phyloP scores from a whole-genome alignment of 2,888 invertebrate species.

The Troides oblongomaculatus region DNA sequence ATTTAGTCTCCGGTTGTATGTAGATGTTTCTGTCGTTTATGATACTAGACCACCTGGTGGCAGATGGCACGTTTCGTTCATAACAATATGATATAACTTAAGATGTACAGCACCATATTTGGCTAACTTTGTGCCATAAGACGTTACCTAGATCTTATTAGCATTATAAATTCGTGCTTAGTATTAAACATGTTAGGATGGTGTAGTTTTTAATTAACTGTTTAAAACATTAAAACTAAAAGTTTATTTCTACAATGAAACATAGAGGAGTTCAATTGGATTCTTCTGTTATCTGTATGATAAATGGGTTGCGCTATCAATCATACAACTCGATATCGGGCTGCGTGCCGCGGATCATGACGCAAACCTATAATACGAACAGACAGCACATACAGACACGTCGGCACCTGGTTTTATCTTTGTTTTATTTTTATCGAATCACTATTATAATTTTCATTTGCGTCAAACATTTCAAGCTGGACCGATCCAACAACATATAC shows the following conservation, averaged over 20 bases:
- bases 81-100: not conserved
- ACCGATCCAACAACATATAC: too few species aligned
- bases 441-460: not conserved
- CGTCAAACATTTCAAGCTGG: too few species aligned
- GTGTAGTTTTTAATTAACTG: not conserved
- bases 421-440: slow-evolving; percentile 24
- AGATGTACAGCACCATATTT: not conserved
- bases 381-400: slow-evolving; percentile 39
- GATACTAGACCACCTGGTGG: too few species aligned
- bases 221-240: not conserved
- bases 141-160: not conserved
- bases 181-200: not conserved
- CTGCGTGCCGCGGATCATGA: slow-evolving; percentile 31
- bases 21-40: too few species aligned
- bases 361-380: slow-evolving; percentile 31
- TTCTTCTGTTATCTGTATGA: slow-evolving; percentile 17
- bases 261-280: not conserved
- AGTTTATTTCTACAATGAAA: not conserved
- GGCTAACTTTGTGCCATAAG: not conserved
- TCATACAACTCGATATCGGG: slow-evolving; percentile 18
- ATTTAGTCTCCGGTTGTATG: too few species aligned
- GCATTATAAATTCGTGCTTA: not conserved
- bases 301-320: slow-evolving; percentile 24
- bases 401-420: slow-evolving; percentile 36
- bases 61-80: not conserved